Conservation (phyloP, 2,888 invertebrate species). For the Cataglyphis rosenhaueri region DNA sequence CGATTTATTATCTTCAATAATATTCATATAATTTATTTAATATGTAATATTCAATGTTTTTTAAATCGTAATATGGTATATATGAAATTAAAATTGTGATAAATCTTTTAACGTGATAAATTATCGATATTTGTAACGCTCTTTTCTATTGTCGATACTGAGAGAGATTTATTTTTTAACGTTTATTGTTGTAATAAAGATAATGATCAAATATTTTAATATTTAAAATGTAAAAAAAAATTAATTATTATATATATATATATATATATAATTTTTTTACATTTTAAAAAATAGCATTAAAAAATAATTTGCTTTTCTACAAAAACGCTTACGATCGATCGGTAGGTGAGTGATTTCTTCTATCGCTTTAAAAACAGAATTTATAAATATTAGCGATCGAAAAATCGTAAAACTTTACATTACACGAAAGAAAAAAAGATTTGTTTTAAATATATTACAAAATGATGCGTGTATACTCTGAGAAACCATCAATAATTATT, state of each 20-base stretch:
- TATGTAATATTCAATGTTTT: background rate
- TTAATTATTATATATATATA: background rate
- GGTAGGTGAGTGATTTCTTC: background rate
- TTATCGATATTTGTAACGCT: background rate
- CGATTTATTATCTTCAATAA: background rate
- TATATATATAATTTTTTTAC: no score
- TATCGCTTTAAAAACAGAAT: background rate
- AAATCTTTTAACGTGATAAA: background rate
- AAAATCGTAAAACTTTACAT: background rate
- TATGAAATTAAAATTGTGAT: background rate
- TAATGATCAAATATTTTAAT: background rate
- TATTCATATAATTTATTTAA: background rate
- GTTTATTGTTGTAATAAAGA: background rate
- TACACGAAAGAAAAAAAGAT: background rate
- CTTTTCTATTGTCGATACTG: background rate
- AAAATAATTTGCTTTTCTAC: background rate
- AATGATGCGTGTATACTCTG: background rate
- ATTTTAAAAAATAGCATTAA: background rate
- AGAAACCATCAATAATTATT: background rate
- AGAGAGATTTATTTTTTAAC: background rate
- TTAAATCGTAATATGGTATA: background rate
- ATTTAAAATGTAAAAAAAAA: background rate
- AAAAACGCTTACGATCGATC: constrained; percentile 40
- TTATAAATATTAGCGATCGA: background rate
- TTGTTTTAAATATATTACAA: background rate